Conservation (phyloP, 1,140 invertebrate species). For the Galleria mellonella region DNA sequence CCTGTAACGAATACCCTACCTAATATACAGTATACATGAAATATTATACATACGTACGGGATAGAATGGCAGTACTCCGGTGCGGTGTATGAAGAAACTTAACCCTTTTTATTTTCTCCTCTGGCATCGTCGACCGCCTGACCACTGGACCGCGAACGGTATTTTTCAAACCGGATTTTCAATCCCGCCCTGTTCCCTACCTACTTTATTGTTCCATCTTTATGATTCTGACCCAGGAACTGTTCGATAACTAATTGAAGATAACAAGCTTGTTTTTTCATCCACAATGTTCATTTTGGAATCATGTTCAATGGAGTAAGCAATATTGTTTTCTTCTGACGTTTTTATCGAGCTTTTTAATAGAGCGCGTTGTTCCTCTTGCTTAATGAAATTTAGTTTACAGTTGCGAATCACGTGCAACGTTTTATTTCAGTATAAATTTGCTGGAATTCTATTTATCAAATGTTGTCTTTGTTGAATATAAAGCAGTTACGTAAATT, state of each 20-base stretch:
- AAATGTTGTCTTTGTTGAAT: slow-evolving; percentile 13
- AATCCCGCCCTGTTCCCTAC: slow-evolving; percentile 17
- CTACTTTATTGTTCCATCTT: slow-evolving; percentile 40
- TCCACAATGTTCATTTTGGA: slow-evolving; percentile 37
- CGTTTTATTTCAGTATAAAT: slow-evolving; percentile 12
- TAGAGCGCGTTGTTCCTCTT: slow-evolving; percentile 1
- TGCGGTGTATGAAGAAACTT: slow-evolving; percentile 18
- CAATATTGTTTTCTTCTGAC: slow-evolving; percentile 37
- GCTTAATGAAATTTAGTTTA: slow-evolving; percentile 12
- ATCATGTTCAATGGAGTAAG: slow-evolving; percentile 24
- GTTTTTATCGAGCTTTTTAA: slow-evolving; percentile 20
- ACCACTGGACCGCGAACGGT: slow-evolving; percentile 28
- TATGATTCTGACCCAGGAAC: slow-evolving; percentile 39
- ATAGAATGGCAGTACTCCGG: slow-evolving; percentile 4
- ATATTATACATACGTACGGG: not conserved
- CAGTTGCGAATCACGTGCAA: slow-evolving; percentile 10
- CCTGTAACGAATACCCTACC: not conserved
- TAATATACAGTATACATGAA: not conserved
- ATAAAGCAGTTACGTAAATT: slow-evolving; percentile 1
- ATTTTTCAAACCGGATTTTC: slow-evolving; percentile 49
- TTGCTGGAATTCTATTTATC: slow-evolving; percentile 9
- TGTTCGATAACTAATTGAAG: slow-evolving; percentile 59
- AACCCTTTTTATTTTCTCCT: slow-evolving; percentile 32
- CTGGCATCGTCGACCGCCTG: slow-evolving; percentile 10
- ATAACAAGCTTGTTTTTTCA: slow-evolving; percentile 54